Percentiles rank a stretch among this genome's conserved stretches.
Conservation (phyloP, 37 sponge, comb jelly and placozoan species). For the Agelas oroides region DNA sequence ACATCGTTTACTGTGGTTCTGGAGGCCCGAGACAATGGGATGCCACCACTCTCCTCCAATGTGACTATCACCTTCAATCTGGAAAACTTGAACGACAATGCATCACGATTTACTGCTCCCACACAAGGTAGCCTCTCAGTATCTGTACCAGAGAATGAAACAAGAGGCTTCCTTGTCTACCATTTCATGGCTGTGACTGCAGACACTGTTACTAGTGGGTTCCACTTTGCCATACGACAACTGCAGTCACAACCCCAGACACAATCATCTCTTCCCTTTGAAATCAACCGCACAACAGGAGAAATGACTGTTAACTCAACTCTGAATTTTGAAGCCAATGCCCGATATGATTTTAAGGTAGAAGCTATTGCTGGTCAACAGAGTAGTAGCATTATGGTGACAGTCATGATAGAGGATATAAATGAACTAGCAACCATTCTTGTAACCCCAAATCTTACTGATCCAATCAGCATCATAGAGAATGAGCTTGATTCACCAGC, state of each 20-base stretch:
- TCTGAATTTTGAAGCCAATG: background rate
- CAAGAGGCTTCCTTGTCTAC: background rate
- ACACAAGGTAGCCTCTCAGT: too few species aligned
- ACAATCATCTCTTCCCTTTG: background rate
- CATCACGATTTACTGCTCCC: background rate
- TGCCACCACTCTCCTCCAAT: background rate
- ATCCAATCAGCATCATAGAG: background rate
- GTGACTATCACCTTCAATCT: slow-evolving; percentile 11
- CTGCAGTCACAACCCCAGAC: background rate
- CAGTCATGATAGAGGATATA: slow-evolving; percentile 7
- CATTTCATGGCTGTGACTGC: background rate
- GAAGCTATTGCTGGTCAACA: background rate
- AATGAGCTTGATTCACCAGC: background rate
- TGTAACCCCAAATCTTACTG: background rate
- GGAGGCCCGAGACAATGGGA: slow-evolving; percentile 21
- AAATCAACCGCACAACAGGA: slow-evolving; percentile 16
- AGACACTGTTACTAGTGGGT: background rate
- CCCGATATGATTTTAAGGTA: background rate
- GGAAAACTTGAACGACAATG: slow-evolving; percentile 16
- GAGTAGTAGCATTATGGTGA: background rate
- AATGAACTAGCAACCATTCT: slow-evolving; percentile 13
- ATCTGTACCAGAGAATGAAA: slow-evolving; percentile 7
- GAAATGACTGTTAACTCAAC: background rate
- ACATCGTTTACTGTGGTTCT: background rate
- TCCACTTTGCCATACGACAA: too few species aligned